phyloP scores from a whole-genome alignment of 2,888 invertebrate species.

The Tortricodes alternella region DNA sequence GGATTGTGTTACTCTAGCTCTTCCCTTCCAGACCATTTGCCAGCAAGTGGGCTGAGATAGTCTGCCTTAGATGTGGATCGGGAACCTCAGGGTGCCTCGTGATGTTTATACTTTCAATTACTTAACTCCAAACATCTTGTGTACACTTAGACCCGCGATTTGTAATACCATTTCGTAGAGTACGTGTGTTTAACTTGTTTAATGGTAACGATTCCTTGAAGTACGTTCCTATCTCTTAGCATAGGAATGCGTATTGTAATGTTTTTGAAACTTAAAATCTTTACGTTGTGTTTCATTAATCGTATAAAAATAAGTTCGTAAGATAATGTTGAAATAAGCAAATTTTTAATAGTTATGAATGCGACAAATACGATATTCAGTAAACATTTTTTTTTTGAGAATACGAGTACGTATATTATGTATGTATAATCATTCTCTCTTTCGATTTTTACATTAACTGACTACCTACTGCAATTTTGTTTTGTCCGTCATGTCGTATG shows the following conservation, averaged over 20 bases:
- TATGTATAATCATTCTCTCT: too few species aligned
- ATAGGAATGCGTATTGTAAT: conserved; percentile 19
- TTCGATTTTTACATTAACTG: too few species aligned
- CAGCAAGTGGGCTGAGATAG: conserved; percentile 77
- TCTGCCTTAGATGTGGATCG: conserved; percentile 74
- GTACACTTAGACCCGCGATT: conserved; percentile 15
- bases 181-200: conserved; percentile 24
- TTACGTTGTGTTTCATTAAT: background rate
- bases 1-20: conserved; percentile 65
- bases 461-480: too few species aligned
- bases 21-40: conserved; percentile 73
- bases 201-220: conserved; percentile 7
- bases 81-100: conserved; percentile 48
- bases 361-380: too few species aligned
- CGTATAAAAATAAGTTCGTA: background rate
- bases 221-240: conserved; percentile 18
- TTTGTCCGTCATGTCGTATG: too few species aligned
- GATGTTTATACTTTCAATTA: conserved; percentile 69
- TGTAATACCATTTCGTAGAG: conserved; percentile 29
- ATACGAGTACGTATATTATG: too few species aligned
- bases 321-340: background rate
- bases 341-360: too few species aligned
- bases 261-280: conserved; percentile 18
- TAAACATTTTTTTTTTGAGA: too few species aligned
- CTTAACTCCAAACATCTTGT: conserved; percentile 46